A percentile compares a stretch with the other conserved stretches of the same genome.
Evolutionary conservation across 2,888 invertebrate species (phyloP).

Genomic region (Pediacus dermestoides): DNA sequence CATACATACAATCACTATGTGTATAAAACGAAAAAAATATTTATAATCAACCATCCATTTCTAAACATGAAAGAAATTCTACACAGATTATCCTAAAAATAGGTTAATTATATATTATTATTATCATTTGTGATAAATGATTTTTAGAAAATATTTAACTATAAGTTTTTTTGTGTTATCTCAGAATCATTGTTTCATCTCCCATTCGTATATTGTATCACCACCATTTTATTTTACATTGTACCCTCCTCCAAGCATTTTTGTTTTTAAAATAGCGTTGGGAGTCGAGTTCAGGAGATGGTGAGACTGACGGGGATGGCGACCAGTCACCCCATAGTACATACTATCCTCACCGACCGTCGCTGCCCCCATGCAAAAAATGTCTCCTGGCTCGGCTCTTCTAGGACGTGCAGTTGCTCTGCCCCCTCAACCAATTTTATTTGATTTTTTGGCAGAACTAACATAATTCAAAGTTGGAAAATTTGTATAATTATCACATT

Average conservation of each 20-base stretch:
- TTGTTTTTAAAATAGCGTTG: constrained; percentile 34
- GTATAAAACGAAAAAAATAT: constrained; percentile 40
- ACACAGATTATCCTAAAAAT: too few relatives aligned
- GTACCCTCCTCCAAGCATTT: constrained; percentile 28
- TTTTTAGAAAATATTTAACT: constrained; percentile 49
- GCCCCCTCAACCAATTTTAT: constrained; percentile 40
- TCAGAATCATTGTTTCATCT: constrained; percentile 40
- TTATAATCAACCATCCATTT: constrained; percentile 46
- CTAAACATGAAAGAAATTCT: too few relatives aligned
- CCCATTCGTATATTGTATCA: constrained; percentile 34
- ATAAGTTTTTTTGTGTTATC: constrained; percentile 49
- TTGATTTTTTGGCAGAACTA: constrained; percentile 6
- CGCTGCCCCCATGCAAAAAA: constrained; percentile 40
- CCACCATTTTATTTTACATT: constrained; percentile 27
- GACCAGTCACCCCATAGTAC: constrained; percentile 37
- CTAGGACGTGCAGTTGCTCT: constrained; percentile 45
- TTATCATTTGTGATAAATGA: constrained; percentile 55
- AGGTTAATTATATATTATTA: constrained; percentile 37
- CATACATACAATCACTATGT: constrained; percentile 54
- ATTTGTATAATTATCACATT: constrained; percentile 2
- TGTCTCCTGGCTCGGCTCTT: constrained; percentile 41
- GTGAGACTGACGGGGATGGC: constrained; percentile 51
- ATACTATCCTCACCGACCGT: constrained; percentile 34
- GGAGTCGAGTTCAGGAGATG: constrained; percentile 40
- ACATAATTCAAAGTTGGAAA: too few relatives aligned